phyloP scores from a whole-genome alignment of 2,113 vertebrate genomes.

The Scolopax mira region DNA sequence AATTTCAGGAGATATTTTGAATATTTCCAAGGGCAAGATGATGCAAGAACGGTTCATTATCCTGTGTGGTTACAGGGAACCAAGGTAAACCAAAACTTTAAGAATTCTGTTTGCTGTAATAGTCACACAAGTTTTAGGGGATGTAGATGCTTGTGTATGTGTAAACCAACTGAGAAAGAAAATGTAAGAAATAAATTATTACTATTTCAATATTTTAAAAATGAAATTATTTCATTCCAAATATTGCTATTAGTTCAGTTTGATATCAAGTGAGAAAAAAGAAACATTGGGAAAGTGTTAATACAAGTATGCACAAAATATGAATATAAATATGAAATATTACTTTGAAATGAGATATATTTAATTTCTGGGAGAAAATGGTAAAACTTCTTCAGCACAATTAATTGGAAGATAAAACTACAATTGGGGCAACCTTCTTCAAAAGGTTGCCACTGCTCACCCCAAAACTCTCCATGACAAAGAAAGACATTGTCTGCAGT shows the following conservation, averaged over 20 bases:
- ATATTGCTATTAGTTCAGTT: neutral
- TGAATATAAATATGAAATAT: neutral
- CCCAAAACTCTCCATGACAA: neutral
- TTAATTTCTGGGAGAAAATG: neutral
- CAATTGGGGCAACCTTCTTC: neutral
- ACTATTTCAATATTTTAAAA: neutral
- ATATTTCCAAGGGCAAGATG: neutral
- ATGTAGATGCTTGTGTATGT: neutral
- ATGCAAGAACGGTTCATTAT: neutral
- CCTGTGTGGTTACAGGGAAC: rapidly evolving
- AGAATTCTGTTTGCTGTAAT: neutral
- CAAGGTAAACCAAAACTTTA: neutral
- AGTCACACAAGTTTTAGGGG: neutral
- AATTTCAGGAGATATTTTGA: neutral
- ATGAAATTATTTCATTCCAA: neutral
- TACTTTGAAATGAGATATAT: neutral
- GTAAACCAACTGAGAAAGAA: neutral
- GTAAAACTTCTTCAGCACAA: neutral
- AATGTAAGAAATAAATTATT: neutral
- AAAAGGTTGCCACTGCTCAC: neutral
- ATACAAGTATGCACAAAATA: neutral
- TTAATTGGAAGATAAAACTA: neutral
- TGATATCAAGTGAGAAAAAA: neutral
- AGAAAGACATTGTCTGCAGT: neutral
- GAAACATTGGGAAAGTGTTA: neutral